phyloP scores from a whole-genome alignment of 2,888 invertebrate species.

The Orchesellides sinensis region DNA sequence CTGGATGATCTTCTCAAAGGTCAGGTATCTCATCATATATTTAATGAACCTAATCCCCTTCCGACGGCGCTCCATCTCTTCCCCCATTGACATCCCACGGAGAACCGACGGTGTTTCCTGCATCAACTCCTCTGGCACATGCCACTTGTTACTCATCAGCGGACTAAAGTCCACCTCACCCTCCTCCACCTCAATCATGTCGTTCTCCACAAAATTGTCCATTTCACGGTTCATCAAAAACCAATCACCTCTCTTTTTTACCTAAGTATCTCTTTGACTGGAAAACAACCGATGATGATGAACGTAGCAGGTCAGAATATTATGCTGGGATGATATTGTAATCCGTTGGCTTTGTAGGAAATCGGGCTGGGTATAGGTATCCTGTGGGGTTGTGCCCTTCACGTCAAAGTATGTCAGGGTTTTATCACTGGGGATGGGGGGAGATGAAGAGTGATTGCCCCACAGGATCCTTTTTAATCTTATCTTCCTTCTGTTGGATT shows the following conservation, averaged over 20 bases:
- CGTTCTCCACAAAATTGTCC: too few relatives aligned
- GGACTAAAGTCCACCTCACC: not conserved
- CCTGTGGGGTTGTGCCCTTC: slow-evolving; percentile 50
- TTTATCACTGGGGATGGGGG: slow-evolving; percentile 42
- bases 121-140: slow-evolving; percentile 46
- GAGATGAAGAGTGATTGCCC: slow-evolving; percentile 29
- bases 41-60: slow-evolving; percentile 63
- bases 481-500: not conserved
- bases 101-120: slow-evolving; percentile 59
- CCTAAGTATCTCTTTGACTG: too few relatives aligned
- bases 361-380: too few relatives aligned
- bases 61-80: slow-evolving; percentile 60
- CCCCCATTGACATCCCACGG: slow-evolving; percentile 57
- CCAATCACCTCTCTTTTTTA: not conserved
- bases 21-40: slow-evolving; percentile 46
- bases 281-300: too few relatives aligned
- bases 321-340: too few relatives aligned
- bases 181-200: slow-evolving; percentile 20
- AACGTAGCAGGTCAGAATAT: too few relatives aligned
- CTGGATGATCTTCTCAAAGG: slow-evolving; percentile 51
- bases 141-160: slow-evolving; percentile 42
- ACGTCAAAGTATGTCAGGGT: slow-evolving; percentile 1
- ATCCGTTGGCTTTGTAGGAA: not conserved
- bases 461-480: slow-evolving; percentile 46
- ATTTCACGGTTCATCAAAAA: slow-evolving; percentile 34